Evolutionary conservation across 2,797 vertebrate species (phyloP).

Genomic region (Pangasius larnaudii): DNA sequence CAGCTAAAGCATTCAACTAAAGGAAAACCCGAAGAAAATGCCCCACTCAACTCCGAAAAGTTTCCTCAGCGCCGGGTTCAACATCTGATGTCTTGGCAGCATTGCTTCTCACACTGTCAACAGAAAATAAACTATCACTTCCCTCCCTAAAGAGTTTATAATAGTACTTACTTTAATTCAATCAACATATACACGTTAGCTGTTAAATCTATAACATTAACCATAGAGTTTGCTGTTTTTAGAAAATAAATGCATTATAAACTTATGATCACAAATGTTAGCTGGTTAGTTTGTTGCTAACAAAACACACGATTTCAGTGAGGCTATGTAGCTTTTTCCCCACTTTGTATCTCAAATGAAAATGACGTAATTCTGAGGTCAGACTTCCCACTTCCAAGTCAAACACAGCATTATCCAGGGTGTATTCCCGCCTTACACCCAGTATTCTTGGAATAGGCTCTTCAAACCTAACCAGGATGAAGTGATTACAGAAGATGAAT

Average conservation of each 20-base stretch:
- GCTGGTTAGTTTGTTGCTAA: neutral
- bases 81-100: neutral
- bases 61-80: neutral
- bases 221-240: neutral
- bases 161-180: too few relatives aligned
- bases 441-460: neutral
- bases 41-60: neutral
- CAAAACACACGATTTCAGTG: neutral
- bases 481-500: neutral
- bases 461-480: neutral
- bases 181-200: neutral
- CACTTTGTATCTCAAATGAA: neutral
- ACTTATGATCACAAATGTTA: neutral
- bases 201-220: neutral
- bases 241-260: neutral
- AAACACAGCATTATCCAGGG: neutral
- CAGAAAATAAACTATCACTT: neutral
- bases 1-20: too few relatives aligned
- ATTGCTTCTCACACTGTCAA: neutral
- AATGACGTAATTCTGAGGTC: neutral
- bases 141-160: neutral
- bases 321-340: neutral
- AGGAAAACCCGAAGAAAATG: neutral
- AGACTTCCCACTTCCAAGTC: neutral
- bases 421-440: neutral